These are phyloP conservation scores for Andrena bucephala DNA, from an alignment of 2,888 invertebrate species.

Conservation along the genomic window DNA sequence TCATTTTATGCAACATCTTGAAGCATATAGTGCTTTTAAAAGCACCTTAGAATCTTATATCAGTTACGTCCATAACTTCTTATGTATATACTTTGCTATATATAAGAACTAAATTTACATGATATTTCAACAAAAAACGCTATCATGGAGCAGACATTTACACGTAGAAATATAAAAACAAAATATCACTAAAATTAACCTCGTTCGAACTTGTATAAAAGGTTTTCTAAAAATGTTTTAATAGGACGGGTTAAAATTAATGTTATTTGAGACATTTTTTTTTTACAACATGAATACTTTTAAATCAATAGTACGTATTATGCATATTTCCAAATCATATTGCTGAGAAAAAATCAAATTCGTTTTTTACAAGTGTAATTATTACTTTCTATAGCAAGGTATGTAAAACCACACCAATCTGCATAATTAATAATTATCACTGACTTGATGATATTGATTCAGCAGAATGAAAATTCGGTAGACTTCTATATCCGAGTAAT, in stretches of 20 bases:
- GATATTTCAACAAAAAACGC: conserved; percentile 83
- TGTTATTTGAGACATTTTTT: conserved; percentile 54
- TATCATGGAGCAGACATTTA: conserved; percentile 83
- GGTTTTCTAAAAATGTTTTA: conserved; percentile 72
- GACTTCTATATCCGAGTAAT: conserved; percentile 55
- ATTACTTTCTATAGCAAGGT: conserved; percentile 70
- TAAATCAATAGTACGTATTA: conserved; percentile 56
- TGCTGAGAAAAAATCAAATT: conserved; percentile 49
- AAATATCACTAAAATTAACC: conserved; percentile 80
- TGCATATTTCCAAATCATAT: conserved; percentile 55
- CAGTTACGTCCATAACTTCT: conserved; percentile 75
- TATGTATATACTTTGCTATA: conserved; percentile 71
- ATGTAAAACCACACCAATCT: conserved; percentile 79
- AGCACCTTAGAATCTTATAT: conserved; percentile 69
- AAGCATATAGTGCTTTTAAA: conserved; percentile 60
- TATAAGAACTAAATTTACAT: conserved; percentile 83
- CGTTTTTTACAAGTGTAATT: conserved; percentile 61
- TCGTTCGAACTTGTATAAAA: conserved; percentile 80
- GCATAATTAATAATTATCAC: conserved; percentile 59
- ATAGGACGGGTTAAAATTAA: conserved; percentile 78
- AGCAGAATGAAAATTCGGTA: conserved; percentile 60
- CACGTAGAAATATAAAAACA: conserved; percentile 83
- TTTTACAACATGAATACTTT: conserved; percentile 54
- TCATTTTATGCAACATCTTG: conserved; percentile 67
- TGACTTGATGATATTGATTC: conserved; percentile 65